Conservation (phyloP, 37 sponge, comb jelly and placozoan genomes). For the Bolinopsis microptera region DNA sequence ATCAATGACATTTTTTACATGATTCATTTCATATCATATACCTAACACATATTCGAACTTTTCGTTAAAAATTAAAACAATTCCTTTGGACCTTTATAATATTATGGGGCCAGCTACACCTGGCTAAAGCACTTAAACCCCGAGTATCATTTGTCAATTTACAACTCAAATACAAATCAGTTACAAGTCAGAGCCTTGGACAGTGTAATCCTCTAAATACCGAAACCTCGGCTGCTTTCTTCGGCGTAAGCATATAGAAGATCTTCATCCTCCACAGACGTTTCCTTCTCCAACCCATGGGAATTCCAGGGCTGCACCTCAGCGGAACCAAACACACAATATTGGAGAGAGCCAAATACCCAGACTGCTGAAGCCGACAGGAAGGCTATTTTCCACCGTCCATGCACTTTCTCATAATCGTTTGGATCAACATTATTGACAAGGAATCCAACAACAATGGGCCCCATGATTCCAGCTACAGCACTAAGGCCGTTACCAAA, state of each 20-base stretch:
- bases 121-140: no score
- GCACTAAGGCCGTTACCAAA: slow-evolving; percentile 38
- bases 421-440: not conserved
- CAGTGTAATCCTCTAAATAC: no score
- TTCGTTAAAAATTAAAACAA: no score
- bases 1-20: no score
- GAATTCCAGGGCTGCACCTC: not conserved
- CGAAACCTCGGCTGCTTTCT: not conserved
- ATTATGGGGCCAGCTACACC: no score
- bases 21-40: no score
- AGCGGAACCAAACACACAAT: slow-evolving; percentile 13
- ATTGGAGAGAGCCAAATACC: slow-evolving; percentile 17
- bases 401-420: not conserved
- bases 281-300: not conserved
- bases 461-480: slow-evolving; percentile 5
- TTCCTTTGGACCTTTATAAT: no score
- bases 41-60: no score
- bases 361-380: not conserved
- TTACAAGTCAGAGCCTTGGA: no score
- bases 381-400: slow-evolving; percentile 32
- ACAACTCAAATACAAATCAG: no score
- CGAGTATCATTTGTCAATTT: no score
- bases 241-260: not conserved
- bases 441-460: not conserved
- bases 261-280: not conserved